Evolutionary conservation across 2,797 vertebrate species (phyloP).

Genomic region (Tiaroga cobitis): DNA sequence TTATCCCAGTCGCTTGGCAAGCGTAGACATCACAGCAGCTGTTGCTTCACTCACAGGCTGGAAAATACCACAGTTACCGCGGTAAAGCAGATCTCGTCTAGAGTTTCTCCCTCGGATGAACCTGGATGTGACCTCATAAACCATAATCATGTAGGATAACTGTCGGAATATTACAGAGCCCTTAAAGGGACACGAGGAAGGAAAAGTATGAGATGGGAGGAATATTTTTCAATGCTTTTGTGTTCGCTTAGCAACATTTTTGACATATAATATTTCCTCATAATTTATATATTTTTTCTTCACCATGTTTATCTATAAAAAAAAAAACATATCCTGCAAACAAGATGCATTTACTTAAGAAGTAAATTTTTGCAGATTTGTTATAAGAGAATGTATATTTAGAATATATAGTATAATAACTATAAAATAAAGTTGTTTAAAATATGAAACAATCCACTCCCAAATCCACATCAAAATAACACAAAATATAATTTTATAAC

Average conservation of each 20-base stretch:
- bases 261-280: neutral
- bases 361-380: neutral
- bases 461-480: neutral
- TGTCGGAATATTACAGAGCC: neutral
- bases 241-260: neutral
- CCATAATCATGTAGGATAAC: neutral
- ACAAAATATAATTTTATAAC: neutral
- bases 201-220: neutral
- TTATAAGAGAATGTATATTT: neutral
- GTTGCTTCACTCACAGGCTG: slow-evolving; percentile 65
- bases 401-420: neutral
- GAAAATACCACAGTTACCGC: slow-evolving; percentile 48
- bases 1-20: slow-evolving; percentile 74
- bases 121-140: neutral
- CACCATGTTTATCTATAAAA: too few relatives aligned
- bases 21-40: slow-evolving; percentile 78
- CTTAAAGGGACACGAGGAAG: neutral
- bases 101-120: neutral
- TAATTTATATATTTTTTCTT: too few relatives aligned
- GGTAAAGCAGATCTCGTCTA: neutral
- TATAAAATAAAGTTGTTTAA: neutral
- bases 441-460: neutral
- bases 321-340: neutral
- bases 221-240: neutral
- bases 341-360: neutral